phyloP scores from a whole-genome alignment of 2,888 invertebrate species.

The Polia nebulosa region DNA sequence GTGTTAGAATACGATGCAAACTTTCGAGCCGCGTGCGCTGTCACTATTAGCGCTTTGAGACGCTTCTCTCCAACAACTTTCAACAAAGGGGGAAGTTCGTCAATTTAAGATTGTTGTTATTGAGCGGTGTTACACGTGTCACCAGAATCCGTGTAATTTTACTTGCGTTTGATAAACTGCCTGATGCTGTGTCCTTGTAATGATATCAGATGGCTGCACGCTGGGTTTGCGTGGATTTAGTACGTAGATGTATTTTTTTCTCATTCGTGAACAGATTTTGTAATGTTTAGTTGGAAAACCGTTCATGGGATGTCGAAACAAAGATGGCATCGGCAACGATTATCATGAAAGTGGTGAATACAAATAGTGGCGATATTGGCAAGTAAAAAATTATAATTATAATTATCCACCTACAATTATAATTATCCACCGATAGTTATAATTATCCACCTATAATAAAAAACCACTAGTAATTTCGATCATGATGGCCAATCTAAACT shows the following conservation, averaged over 20 bases:
- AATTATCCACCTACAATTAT: not conserved
- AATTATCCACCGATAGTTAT: too few species aligned
- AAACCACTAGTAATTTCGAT: too few species aligned
- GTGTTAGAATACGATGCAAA: slow-evolving; percentile 68
- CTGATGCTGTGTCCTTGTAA: slow-evolving; percentile 34
- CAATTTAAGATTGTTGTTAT: slow-evolving; percentile 68
- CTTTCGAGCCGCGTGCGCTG: slow-evolving; percentile 63
- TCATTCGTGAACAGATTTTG: not conserved
- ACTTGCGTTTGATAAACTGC: slow-evolving; percentile 42
- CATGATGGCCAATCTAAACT: too few species aligned
- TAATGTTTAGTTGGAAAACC: slow-evolving; percentile 1
- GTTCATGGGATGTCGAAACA: not conserved
- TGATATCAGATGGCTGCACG: slow-evolving; percentile 11
- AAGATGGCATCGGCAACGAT: not conserved
- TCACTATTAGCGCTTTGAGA: slow-evolving; percentile 61
- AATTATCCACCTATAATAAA: too few species aligned
- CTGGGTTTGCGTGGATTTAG: slow-evolving; percentile 7
- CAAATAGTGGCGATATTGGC: not conserved
- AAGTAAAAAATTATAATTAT: slow-evolving; percentile 2
- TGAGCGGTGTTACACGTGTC: slow-evolving; percentile 56
- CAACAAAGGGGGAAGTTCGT: slow-evolving; percentile 63
- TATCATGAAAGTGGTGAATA: not conserved
- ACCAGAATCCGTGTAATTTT: slow-evolving; percentile 47
- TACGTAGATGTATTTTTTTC: not conserved
- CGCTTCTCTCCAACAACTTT: slow-evolving; percentile 53